These are phyloP conservation scores for Meteorus cinctellus DNA, from an alignment of 2,888 invertebrate genomes.

Conservation along the genomic window DNA sequence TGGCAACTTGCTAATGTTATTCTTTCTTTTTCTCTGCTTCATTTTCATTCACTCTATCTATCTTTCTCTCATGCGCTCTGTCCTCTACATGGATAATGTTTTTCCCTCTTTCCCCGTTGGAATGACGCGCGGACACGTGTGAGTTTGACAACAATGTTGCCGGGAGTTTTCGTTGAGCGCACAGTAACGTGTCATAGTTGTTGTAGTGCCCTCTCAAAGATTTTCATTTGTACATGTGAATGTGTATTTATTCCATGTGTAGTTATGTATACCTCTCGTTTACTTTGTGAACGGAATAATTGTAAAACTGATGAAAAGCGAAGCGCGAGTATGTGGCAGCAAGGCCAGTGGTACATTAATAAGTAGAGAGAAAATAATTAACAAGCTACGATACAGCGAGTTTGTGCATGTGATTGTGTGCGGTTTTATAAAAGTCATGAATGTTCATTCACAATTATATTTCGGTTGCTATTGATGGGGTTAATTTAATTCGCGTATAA, in stretches of 20 bases:
- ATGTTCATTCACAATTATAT: conserved; percentile 9
- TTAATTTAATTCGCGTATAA: not conserved
- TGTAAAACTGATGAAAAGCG: conserved; percentile 30
- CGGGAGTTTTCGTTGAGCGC: conserved; percentile 62
- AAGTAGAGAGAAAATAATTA: conserved; percentile 21
- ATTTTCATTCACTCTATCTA: not conserved
- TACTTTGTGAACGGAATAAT: conserved; percentile 1
- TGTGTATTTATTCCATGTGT: not conserved
- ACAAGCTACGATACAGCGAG: conserved; percentile 5
- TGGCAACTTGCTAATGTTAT: not conserved
- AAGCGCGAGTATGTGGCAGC: conserved; percentile 2
- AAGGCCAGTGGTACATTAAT: conserved; percentile 13
- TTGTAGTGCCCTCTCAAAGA: conserved; percentile 42
- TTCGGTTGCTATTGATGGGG: not conserved
- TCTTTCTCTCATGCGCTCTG: conserved; percentile 12
- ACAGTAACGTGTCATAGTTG: conserved; percentile 59
- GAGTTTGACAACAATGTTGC: conserved; percentile 67
- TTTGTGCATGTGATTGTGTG: not conserved
- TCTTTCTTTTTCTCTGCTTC: not conserved
- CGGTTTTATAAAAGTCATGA: conserved; percentile 11
- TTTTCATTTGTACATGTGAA: conserved; percentile 22
- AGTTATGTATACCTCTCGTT: not conserved
- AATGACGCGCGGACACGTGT: conserved; percentile 59
- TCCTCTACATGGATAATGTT: conserved; percentile 15
- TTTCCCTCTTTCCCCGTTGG: not conserved